Percentiles rank a stretch among this genome's conserved stretches.
Conservation (phyloP, 2,113 vertebrate genomes). For the Eclectus roratus region DNA sequence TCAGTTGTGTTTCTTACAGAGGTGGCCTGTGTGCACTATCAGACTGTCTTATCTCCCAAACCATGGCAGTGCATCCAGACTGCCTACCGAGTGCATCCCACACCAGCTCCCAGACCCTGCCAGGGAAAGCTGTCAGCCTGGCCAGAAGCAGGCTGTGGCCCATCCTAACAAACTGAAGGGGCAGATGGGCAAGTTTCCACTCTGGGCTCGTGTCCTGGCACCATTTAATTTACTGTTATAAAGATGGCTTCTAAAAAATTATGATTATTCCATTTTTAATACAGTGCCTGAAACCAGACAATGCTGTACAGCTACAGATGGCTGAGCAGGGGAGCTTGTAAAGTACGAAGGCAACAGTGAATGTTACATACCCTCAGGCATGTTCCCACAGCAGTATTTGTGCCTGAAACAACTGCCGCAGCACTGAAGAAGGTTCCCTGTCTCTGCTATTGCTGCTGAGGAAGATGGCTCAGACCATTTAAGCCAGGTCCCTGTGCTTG, state of each 20-base stretch:
- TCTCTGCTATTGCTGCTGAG: neutral
- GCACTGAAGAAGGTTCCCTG: neutral
- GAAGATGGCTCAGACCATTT: neutral
- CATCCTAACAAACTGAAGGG: neutral
- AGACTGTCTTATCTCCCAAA: neutral
- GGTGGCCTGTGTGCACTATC: neutral
- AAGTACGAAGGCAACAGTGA: neutral
- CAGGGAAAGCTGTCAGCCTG: neutral
- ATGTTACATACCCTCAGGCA: neutral
- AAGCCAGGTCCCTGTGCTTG: neutral
- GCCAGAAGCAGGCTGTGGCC: neutral
- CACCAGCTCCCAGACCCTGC: neutral
- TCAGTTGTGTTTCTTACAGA: neutral
- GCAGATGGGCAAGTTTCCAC: neutral
- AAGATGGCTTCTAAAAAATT: neutral
- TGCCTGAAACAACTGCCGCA: neutral
- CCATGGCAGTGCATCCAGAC: neutral
- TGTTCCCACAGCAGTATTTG: neutral
- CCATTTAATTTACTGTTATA: neutral
- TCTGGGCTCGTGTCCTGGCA: neutral
- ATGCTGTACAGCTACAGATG: neutral
- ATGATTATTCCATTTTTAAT: neutral
- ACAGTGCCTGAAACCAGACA: neutral
- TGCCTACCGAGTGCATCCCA: rapidly evolving
- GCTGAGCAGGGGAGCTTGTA: neutral